Conservation (phyloP, 2,113 vertebrate genomes). For the Charadrius vociferus region DNA sequence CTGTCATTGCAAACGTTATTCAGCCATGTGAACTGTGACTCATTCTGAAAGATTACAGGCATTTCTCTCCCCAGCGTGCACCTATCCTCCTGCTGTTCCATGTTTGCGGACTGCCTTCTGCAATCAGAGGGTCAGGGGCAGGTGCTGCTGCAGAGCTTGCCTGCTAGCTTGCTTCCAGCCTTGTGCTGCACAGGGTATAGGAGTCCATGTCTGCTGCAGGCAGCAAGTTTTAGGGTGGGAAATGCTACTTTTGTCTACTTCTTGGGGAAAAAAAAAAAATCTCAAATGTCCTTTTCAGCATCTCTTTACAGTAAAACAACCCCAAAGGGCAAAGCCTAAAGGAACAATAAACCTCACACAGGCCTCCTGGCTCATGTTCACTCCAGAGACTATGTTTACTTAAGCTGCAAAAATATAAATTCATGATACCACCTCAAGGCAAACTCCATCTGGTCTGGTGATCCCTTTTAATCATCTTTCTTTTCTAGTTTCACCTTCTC, state of each 20-base stretch:
- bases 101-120: not conserved
- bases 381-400: not conserved
- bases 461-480: not conserved
- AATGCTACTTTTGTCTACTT: not conserved
- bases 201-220: not conserved
- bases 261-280: not conserved
- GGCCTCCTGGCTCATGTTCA: not conserved
- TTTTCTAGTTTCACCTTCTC: not conserved
- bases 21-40: slow-evolving; percentile 4
- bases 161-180: not conserved
- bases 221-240: not conserved
- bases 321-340: not conserved
- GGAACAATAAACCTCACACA: not conserved
- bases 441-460: not conserved
- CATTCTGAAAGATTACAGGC: slow-evolving; percentile 5
- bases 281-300: not conserved
- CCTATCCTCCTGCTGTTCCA: not conserved
- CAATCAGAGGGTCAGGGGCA: not conserved
- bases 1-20: not conserved
- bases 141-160: not conserved
- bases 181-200: not conserved
- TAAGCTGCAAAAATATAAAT: not conserved
- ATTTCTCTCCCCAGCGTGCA: not conserved
- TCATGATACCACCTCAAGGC: not conserved
- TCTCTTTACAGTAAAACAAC: not conserved